Conservation (phyloP, 2,888 invertebrate genomes). For the Lissocephala sabroskyi region DNA sequence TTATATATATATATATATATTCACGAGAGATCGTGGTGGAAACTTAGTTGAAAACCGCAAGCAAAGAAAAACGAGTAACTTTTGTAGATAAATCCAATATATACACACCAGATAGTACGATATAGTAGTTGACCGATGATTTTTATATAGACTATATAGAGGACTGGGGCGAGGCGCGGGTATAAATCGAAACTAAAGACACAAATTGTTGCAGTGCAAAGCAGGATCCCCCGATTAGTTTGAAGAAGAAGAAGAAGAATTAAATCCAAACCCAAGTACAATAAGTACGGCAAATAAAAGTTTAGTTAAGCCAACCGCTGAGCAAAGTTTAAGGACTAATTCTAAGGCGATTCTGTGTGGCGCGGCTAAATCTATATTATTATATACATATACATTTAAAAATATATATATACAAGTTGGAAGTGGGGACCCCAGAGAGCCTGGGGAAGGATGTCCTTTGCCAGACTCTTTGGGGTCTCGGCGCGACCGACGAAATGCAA, state of each 20-base stretch:
- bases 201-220: conserved; percentile 61
- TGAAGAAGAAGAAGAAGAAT: conserved; percentile 17
- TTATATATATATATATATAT: conserved; percentile 27
- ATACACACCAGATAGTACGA: no score
- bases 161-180: conserved; percentile 39
- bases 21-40: conserved; percentile 11
- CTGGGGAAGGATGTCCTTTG: no score
- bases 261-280: conserved; percentile 18
- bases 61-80: conserved; percentile 18
- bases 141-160: conserved; percentile 34
- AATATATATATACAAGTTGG: conserved; percentile 35
- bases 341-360: conserved; percentile 24
- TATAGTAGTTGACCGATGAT: conserved; percentile 54
- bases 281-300: conserved; percentile 7
- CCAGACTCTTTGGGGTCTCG: no score
- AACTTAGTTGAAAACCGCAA: conserved; percentile 14
- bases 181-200: conserved; percentile 55
- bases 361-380: conserved; percentile 39
- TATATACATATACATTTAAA: conserved; percentile 38
- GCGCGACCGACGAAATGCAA: no score
- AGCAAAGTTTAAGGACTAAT: conserved; percentile 5
- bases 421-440: no score
- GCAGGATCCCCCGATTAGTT: conserved; percentile 28
- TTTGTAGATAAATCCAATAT: conserved; percentile 55
- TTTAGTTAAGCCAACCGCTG: conserved; percentile 5